Evolutionary conservation across 2,888 invertebrate species (phyloP), one percentile per base, ranked within the genome.

Genomic region (Cryptus armator): DNA sequence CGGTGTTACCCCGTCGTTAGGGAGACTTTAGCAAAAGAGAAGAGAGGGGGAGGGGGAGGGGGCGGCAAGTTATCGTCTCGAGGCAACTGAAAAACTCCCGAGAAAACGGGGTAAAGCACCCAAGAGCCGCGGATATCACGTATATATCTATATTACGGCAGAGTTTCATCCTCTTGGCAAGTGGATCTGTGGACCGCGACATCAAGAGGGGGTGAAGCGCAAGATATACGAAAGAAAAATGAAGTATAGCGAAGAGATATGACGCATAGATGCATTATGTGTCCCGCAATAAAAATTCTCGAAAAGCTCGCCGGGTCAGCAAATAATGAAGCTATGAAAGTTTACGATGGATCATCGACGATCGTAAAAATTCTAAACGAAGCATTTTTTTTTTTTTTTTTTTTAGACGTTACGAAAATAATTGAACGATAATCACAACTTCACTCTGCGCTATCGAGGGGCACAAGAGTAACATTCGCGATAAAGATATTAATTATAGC

Each of bases 1-100:
- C 85, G 75, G 56, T 68, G 64, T 19, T 19, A 59, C 48, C 79
- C 78, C 84, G 78, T 82, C 75, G 76, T 80, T 82, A 80, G 79
- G 76, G 71, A 67, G 82, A 37, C 66, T 82, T 76, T 67, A 37
- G 70, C 29, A 6, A 53, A 76, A 19, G 59, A 56, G 78, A 37
- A 37, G 80, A 37, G 66, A 24, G 32, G 37, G 72, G 51, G n/a
- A 16, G 14, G 44, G 46, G 48, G 62, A 12, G 64, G 19, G 44
- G 16, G 56, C 1, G 78, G 37, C 56, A 44, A 70, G 56, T 67
- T 68, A 68, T 77, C 43, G 77, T 67, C 53, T 62, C 62, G 32
- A 53, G 32, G 77, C 68, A 37, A 48, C 74, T 32, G 64, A 64
- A 68, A 59, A 59, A 75, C 43, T 48, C 66, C n/a, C 46, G 68